These are phyloP conservation scores for Elephas maximus DNA, from an alignment of 2,113 vertebrate genomes.

Conservation along the genomic window DNA sequence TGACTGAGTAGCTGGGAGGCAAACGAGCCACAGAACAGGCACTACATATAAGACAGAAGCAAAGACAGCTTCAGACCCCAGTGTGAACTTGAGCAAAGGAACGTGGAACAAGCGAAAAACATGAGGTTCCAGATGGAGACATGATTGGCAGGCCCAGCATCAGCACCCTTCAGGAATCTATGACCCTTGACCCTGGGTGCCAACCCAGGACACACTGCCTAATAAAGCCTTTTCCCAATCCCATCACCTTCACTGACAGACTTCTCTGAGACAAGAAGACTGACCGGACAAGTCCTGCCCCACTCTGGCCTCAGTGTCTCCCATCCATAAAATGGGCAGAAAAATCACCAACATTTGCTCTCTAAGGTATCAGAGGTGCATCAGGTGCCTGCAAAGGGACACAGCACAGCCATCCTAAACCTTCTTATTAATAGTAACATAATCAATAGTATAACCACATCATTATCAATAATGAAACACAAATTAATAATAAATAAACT, in stretches of 20 bases:
- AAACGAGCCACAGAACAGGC: not conserved
- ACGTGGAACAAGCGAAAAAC: not conserved
- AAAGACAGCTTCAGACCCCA: not conserved
- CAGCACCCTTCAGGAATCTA: accelerated
- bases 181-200: accelerated
- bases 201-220: not conserved
- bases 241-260: not conserved
- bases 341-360: not conserved
- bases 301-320: not conserved
- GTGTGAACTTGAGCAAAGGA: accelerated
- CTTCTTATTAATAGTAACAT: conserved; percentile 70
- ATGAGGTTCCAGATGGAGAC: accelerated
- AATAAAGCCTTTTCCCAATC: accelerated
- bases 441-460: conserved; percentile 55
- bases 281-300: not conserved
- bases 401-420: not conserved
- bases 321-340: conserved; percentile 58
- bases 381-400: not conserved
- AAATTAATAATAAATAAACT: conserved; percentile 86
- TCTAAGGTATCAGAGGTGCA: not conserved
- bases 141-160: accelerated
- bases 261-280: not conserved
- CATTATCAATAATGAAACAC: conserved; percentile 83
- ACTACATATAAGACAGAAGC: accelerated
- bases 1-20: not conserved